phyloP scores from a whole-genome alignment of 2,888 invertebrate species.

The Ceramica pisi region DNA sequence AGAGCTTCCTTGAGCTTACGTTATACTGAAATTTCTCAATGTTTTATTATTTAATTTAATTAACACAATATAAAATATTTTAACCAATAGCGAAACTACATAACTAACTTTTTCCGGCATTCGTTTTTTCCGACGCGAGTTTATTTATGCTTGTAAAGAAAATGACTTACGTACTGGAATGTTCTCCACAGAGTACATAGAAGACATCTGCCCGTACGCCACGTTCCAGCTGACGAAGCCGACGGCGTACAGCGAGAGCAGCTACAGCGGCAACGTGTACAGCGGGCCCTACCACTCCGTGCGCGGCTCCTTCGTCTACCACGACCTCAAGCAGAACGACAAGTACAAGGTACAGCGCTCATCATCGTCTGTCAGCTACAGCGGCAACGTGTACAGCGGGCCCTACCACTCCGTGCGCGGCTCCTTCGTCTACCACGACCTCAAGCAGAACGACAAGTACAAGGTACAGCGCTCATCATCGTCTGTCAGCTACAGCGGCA shows the following conservation, averaged over 20 bases:
- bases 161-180: neutral
- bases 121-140: too few species aligned
- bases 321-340: conserved; percentile 95
- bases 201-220: conserved; percentile 98
- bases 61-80: too few species aligned
- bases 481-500: too few species aligned
- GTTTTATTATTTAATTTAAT: too few species aligned
- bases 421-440: conserved; percentile 97
- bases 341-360: conserved; percentile 92
- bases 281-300: conserved; percentile 97
- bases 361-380: too few species aligned
- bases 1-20: too few species aligned
- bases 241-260: conserved; percentile 96
- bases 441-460: conserved; percentile 77
- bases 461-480: conserved; percentile 91
- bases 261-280: conserved; percentile 97
- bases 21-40: too few species aligned
- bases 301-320: conserved; percentile 96
- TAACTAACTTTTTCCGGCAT: too few species aligned
- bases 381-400: conserved; percentile 96
- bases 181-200: conserved; percentile 94
- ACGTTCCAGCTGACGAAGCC: conserved; percentile 97
- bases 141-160: neutral
- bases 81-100: too few species aligned
- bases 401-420: conserved; percentile 96